Evolutionary conservation across 2,797 vertebrate species (phyloP).

Genomic region (Cossypha heuglini): DNA sequence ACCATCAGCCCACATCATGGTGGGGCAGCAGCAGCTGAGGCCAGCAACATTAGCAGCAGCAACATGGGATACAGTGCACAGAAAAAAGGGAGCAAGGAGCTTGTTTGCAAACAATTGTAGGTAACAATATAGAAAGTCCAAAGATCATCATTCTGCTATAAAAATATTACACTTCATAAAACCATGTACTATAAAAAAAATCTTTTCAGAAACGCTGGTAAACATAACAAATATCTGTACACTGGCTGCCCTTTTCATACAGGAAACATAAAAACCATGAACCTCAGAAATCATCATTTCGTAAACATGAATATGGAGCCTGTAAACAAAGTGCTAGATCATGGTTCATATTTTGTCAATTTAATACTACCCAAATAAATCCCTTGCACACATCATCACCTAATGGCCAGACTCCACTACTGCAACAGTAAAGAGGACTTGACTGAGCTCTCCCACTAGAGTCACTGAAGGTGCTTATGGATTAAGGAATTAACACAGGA

Average conservation of each 20-base stretch:
- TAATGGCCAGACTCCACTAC: not conserved
- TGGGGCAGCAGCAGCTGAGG: not conserved
- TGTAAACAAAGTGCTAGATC: constrained; percentile 47
- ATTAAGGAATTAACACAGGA: not conserved
- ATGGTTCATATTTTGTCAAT: not conserved
- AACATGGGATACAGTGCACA: not conserved
- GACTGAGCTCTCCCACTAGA: not conserved
- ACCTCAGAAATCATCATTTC: not conserved
- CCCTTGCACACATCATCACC: not conserved
- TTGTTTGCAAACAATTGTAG: not conserved
- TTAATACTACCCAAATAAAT: not conserved
- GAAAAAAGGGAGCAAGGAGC: not conserved
- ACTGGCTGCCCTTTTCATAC: constrained; percentile 39
- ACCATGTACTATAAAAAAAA: constrained; percentile 74
- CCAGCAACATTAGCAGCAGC: constrained; percentile 18
- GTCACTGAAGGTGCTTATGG: not conserved
- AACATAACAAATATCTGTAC: constrained; percentile 73
- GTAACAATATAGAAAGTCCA: constrained; percentile 56
- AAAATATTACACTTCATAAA: constrained; percentile 77
- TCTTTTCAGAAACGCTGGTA: constrained; percentile 67
- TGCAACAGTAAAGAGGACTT: not conserved
- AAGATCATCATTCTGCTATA: constrained; percentile 57
- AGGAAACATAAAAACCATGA: not conserved
- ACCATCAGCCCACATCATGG: accelerated
- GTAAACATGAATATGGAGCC: constrained; percentile 50